phyloP scores from a whole-genome alignment of 2,797 vertebrate genomes.

The Poeciliopsis turneri region DNA sequence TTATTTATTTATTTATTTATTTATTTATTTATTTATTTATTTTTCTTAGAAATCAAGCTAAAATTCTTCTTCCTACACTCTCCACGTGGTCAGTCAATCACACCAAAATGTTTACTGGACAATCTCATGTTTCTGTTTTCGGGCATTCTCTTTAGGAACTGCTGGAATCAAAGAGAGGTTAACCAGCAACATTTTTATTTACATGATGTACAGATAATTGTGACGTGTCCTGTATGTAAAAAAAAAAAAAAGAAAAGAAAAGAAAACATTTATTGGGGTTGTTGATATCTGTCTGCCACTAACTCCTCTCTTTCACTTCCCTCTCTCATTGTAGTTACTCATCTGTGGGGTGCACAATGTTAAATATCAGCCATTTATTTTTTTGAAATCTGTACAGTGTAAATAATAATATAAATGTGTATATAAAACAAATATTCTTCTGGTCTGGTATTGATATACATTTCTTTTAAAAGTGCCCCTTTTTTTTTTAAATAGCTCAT shows the following conservation, averaged over 20 bases:
- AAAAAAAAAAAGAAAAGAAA: constrained; percentile 39
- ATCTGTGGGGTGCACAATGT: constrained; percentile 80
- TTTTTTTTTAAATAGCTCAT: not conserved
- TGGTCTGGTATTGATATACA: constrained; percentile 63
- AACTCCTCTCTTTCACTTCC: constrained; percentile 56
- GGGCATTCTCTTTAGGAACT: constrained; percentile 59
- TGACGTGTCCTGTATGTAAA: constrained; percentile 67
- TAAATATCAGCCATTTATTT: constrained; percentile 81
- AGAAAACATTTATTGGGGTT: constrained; percentile 65
- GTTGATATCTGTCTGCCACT: constrained; percentile 72
- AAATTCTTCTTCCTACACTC: constrained; percentile 27
- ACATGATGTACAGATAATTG: constrained; percentile 68
- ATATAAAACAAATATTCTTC: constrained; percentile 78
- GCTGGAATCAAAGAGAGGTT: constrained; percentile 70
- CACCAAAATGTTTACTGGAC: constrained; percentile 39
- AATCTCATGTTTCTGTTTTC: constrained; percentile 51
- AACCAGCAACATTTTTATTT: constrained; percentile 72
- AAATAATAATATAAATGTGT: constrained; percentile 83
- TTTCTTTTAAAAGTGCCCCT: constrained; percentile 37
- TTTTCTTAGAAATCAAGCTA: constrained; percentile 35
- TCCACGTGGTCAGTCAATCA: constrained; percentile 36
- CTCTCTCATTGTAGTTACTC: constrained; percentile 72
- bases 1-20: too few relatives aligned
- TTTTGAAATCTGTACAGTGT: constrained; percentile 84
- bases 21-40: too few relatives aligned